Base-by-base conservation (phyloP, 2,113 vertebrate species). In the Neoarius graeffei region DNA sequence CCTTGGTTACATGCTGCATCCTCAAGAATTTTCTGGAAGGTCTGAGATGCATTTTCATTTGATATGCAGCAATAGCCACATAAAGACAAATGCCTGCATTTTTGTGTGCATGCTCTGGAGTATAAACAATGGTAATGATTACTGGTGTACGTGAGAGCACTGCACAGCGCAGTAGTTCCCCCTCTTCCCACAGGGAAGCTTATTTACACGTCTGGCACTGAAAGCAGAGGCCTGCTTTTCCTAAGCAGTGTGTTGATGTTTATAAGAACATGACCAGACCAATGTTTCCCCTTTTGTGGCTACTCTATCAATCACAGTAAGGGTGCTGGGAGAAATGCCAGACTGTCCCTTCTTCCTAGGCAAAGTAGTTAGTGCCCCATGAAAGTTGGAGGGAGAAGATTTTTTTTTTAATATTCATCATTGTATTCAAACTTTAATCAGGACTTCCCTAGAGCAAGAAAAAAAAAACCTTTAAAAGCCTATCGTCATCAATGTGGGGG, bases 231-330 rank as follows among this genome's bases (percentile, higher is more conserved):
- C 87, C 91, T 94, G 93, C 93, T 95, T 94, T 94, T 93, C 93
- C 92, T 95, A 90, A 91, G 93, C 90, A 84, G 89, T 87, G 89
- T 94, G 93, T 94, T 95, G 93, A 94, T 95, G 94, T 94, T 94
- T 94, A 92, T 88, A 89, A 89, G 91, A 93, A 94, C 92, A 94
- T 90, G 93, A 94, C 92, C 93, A 91, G 62, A 85, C 91, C 89
- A 88, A 88, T 90, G 91, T 92, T 91, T 94, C 93, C 92, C 89
- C 92, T 89, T 81, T 86, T 93, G 93, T 89, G 94, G 92, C 92
- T 93, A 92, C 93, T 94, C 92, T 93, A 95, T 94, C 93, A 93
- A 93, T 94, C 93, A 94, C 85, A 86, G 89, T 66, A 59, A 89
- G 90, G 84, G 88, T 89, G 81, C 88, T 93, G 85, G 74, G 92